Evolutionary conservation across 2,113 vertebrate species (phyloP).

Genomic region (Melanerpes formicivorus): DNA sequence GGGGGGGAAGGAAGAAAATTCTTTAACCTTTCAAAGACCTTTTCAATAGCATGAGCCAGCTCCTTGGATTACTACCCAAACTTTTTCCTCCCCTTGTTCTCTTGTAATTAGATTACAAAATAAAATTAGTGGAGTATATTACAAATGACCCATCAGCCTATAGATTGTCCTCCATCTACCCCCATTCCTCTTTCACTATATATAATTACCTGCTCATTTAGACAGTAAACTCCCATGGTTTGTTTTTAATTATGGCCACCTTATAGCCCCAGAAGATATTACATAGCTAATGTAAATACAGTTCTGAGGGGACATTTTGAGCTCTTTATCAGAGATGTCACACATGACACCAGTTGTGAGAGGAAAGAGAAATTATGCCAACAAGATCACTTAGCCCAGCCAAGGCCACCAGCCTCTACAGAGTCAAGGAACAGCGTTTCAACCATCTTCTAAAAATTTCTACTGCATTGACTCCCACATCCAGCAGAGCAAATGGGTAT

Average conservation of each 20-base stretch:
- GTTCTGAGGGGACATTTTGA: background rate
- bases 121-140: background rate
- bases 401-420: background rate
- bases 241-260: background rate
- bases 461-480: accelerated
- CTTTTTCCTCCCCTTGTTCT: background rate
- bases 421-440: background rate
- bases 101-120: background rate
- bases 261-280: background rate
- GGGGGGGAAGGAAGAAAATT: background rate
- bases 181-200: background rate
- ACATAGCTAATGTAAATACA: background rate
- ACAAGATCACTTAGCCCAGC: background rate
- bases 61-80: background rate
- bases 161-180: background rate
- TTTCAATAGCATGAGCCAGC: background rate
- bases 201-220: background rate
- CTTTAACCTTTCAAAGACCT: background rate
- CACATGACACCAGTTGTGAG: too few species aligned
- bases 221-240: background rate
- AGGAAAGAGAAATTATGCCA: background rate
- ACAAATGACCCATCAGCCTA: background rate
- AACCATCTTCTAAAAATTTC: background rate
- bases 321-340: background rate
- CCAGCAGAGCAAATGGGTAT: background rate